These are phyloP conservation scores for Corydoras maculifer DNA, from an alignment of 2,113 vertebrate genomes.

Conservation along the genomic window DNA sequence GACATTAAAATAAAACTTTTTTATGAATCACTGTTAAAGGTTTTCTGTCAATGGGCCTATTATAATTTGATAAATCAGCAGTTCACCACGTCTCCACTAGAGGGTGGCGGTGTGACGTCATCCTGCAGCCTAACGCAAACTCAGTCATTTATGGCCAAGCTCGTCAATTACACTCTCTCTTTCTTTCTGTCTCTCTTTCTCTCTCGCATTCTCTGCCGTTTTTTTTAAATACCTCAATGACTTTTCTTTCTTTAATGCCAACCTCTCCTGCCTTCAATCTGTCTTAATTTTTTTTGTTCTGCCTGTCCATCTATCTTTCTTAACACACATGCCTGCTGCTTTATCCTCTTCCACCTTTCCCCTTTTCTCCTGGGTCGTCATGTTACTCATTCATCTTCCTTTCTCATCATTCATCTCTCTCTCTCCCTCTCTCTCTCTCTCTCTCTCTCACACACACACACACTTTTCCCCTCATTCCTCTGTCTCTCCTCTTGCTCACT, in stretches of 20 bases:
- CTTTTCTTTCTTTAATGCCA: background rate
- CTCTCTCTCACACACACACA: background rate
- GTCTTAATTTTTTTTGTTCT: too few species aligned
- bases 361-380: too few species aligned
- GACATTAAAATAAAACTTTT: too few species aligned
- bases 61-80: slow-evolving; percentile 9
- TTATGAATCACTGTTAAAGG: too few species aligned
- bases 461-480: background rate
- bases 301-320: too few species aligned
- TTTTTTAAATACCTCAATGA: background rate
- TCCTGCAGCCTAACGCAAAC: slow-evolving; percentile 17
- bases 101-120: slow-evolving; percentile 21
- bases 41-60: too few species aligned
- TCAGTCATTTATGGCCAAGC: background rate
- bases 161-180: background rate
- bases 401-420: background rate
- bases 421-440: background rate
- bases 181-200: background rate
- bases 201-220: background rate
- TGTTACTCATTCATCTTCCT: background rate
- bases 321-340: too few species aligned
- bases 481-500: background rate
- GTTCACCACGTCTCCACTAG: slow-evolving; percentile 8
- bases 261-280: too few species aligned
- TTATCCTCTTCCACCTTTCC: too few species aligned